Conservation (phyloP, 1,140 invertebrate species). For the Schmidtea mediterranea region DNA sequence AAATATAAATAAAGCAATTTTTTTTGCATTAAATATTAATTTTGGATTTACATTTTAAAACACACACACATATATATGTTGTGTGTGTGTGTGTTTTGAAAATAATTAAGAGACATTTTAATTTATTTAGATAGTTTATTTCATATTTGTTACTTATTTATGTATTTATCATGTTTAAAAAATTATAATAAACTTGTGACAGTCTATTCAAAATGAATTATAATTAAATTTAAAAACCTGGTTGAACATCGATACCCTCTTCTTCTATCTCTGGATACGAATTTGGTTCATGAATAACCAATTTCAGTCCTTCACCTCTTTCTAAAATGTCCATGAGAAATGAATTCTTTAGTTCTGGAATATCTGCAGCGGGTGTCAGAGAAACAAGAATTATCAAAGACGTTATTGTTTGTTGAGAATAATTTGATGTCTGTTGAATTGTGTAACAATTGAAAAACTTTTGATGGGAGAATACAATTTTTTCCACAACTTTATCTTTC, state of each 20-base stretch:
- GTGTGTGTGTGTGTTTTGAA: too few species aligned
- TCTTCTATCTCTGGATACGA: background rate
- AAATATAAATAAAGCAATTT: too few species aligned
- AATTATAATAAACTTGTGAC: too few species aligned
- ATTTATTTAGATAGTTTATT: too few species aligned
- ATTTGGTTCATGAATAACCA: background rate
- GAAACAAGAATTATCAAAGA: background rate
- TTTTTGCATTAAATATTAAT: too few species aligned
- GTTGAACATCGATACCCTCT: background rate
- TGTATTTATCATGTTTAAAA: too few species aligned
- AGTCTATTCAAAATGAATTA: too few species aligned
- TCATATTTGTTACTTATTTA: too few species aligned
- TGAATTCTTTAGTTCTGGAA: background rate
- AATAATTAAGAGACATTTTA: too few species aligned
- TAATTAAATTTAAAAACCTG: background rate
- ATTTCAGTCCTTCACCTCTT: background rate
- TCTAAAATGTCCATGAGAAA: background rate
- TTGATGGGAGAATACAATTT: background rate
- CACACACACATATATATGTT: too few species aligned
- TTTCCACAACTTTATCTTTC: background rate
- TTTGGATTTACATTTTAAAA: too few species aligned
- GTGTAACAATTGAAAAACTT: constrained; percentile 1
- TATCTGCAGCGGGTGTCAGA: background rate
- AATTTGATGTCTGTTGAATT: background rate
- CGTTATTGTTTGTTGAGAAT: background rate